Base-by-base conservation (phyloP, 2,797 vertebrate genomes). In the Manis pentadactyla region DNA sequence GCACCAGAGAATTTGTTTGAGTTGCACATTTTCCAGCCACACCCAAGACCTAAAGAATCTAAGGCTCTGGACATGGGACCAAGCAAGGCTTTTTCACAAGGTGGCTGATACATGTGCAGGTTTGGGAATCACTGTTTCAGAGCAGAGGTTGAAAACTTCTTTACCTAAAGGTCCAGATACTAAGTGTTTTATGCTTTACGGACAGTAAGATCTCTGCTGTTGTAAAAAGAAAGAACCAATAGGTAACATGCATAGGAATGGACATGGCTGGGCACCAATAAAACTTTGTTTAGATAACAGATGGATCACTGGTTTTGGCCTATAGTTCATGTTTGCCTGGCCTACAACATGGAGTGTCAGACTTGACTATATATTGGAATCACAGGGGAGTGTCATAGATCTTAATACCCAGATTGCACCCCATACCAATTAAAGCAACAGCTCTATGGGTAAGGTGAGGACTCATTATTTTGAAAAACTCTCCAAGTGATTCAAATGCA, bases 211-310 rank as follows among this genome's bases (percentile, higher is more conserved):
- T 73, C 23, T 93, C 82, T 25, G 34, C 15, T 49, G 1, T 21
- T 15, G 12, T 75, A 78, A 39, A 23, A 73, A 84, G 25, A 55
- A 71, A 77, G 14, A 8, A 57, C 7, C 34, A 55, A 14, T 0
- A 46, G n/a, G 57, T 3, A 27, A 11, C 5, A 7, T 27, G 1
- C 29, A 66, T 27, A 37, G 34, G 18, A 81, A 37, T 0, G 18
- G 42, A 14, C 0, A 0, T 31, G 66, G 4, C 8, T 61, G 34
- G n/a, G 7, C 5, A 64, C 18, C 31, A 31, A 0, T 42, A 27
- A 85, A 85, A 83, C 55, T 68, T 75, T 46, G 61, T 51, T 81
- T 59, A 51, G 37, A 42, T 69, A 87, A 53, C 10, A 11, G 55
- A 18, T 10, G 14, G 49, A 34, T 29, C 13, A 4, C 13, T 39